These are phyloP conservation scores for Dioctria rufipes DNA, from an alignment of 2,888 invertebrate genomes.

Conservation along the genomic window DNA sequence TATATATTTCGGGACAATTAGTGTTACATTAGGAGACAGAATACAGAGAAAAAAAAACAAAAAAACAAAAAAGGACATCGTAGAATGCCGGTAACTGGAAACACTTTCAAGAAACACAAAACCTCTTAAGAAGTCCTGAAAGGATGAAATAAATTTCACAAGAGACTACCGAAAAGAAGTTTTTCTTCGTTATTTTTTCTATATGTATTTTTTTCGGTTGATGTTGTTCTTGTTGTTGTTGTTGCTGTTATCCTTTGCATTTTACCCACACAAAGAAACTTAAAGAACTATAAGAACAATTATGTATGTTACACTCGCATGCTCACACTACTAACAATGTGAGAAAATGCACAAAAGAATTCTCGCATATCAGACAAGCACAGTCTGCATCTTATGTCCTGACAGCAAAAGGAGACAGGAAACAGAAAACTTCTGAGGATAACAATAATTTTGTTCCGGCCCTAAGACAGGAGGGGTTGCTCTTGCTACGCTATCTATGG, in stretches of 20 bases:
- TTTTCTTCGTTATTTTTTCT: conserved; percentile 19
- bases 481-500: too few species aligned
- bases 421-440: conserved; percentile 48
- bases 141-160: conserved; percentile 45
- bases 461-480: neutral
- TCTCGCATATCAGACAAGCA: conserved; percentile 5
- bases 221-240: neutral
- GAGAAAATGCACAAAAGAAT: conserved; percentile 27
- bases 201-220: conserved; percentile 5
- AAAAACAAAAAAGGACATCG: conserved; percentile 22
- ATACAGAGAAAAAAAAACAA: too few species aligned
- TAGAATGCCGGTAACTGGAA: conserved; percentile 28
- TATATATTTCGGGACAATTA: conserved; percentile 40
- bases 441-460: conserved; percentile 46
- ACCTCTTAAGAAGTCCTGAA: conserved; percentile 44
- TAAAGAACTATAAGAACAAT: conserved; percentile 4
- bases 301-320: conserved; percentile 25
- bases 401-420: conserved; percentile 43
- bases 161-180: conserved; percentile 36
- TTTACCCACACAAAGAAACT: neutral
- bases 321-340: conserved; percentile 23
- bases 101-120: conserved; percentile 35
- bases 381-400: conserved; percentile 40
- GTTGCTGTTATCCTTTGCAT: neutral
- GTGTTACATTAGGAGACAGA: conserved; percentile 38